Evolutionary conservation across 2,113 vertebrate genomes (phyloP).

Genomic region (Pachypanchax playfairii): DNA sequence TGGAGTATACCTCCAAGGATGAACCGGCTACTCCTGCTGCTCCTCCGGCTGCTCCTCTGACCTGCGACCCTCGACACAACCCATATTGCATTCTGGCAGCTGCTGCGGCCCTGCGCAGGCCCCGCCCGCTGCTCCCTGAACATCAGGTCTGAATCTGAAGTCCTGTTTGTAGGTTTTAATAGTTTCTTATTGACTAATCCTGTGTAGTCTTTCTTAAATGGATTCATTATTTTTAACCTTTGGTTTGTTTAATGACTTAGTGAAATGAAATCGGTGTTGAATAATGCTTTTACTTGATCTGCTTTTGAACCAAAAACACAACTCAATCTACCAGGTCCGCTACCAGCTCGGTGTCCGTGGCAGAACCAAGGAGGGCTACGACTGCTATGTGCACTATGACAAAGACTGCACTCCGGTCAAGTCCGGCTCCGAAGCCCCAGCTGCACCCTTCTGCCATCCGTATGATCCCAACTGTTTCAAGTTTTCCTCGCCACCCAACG

Average conservation of each 20-base stretch:
- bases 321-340: constrained; percentile 67
- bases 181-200: constrained; percentile 40
- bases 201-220: constrained; percentile 43
- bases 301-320: constrained; percentile 49
- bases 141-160: constrained; percentile 75
- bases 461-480: constrained; percentile 77
- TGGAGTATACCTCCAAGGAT: constrained; percentile 64
- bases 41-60: constrained; percentile 49
- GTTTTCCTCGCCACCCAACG: constrained; percentile 39
- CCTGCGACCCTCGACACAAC: constrained; percentile 75
- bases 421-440: constrained; percentile 28
- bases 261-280: constrained; percentile 52
- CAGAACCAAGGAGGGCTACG: constrained; percentile 80
- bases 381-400: constrained; percentile 82
- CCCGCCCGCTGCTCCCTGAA: constrained; percentile 63
- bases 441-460: constrained; percentile 75
- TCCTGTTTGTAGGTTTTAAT: constrained; percentile 44
- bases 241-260: constrained; percentile 51
- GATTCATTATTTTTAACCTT: constrained; percentile 35
- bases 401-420: constrained; percentile 75
- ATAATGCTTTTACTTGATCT: constrained; percentile 57
- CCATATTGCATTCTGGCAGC: constrained; percentile 75
- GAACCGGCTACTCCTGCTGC: constrained; percentile 48
- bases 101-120: constrained; percentile 64
- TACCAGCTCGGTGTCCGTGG: constrained; percentile 73